Evolutionary conservation across 2,797 vertebrate species (phyloP), one percentile per base, ranked within the genome.

Genomic region (Centroberyx gerrardi): DNA sequence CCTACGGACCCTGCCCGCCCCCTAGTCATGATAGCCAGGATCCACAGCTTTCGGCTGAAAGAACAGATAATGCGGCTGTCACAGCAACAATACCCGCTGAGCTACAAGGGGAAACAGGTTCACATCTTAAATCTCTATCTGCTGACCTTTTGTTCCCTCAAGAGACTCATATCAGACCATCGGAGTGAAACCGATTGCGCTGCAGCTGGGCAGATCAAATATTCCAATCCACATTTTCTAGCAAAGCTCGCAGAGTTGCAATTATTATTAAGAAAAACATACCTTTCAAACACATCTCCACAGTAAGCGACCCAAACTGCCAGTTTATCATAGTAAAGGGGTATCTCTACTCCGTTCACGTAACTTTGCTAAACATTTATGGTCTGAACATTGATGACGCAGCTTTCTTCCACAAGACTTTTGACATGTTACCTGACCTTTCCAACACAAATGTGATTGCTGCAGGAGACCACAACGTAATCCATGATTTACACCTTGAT

Each of bases 201-300:
- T 48, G 46, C 9, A 48, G 46, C 12, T 48, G 46, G 46, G 46
- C 46, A 10, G 46, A 48, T 15, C 46, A 48, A 15, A 48, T 48
- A 48, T 48, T 48, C 17, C 46, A 48, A 48, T 48, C 46, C 46
- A 13, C 46, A 48, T 48, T 48, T 48, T 48, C 46, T 3, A 48
- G 46, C 9, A 48, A 48, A 48, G 46, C 9, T 15, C 46, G 46
- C 46, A 15, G 46, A 13, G 46, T 48, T 10, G 46, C 46, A 48
- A 48, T 48, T 48, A 48, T 48, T 48, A 48, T 48, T 48, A 48
- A 48, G 46, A 48, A 48, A 48, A 48, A 48, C 46, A 48, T 48
- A 48, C 10, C 12, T 48, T 48, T 48, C 17, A 48, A 48, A 48
- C 46, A 48, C 17, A 15, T 48, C 46, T 13, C n/a, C n/a, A n/a